Evolutionary conservation across 2,797 vertebrate genomes (phyloP), one percentile per base, ranked within the genome.

Genomic region (Microctenopoma lineatum): DNA sequence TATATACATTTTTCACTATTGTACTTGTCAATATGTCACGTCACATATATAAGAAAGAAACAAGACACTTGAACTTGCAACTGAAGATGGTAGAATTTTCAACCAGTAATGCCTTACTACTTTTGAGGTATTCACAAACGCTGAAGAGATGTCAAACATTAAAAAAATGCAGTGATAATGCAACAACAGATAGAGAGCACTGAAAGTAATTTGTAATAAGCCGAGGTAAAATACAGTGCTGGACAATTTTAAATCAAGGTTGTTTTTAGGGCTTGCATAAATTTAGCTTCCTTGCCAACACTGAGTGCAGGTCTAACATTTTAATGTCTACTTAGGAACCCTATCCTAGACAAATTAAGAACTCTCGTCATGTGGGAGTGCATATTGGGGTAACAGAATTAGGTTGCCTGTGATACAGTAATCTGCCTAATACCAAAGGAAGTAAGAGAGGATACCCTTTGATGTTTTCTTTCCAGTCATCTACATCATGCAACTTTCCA

Each of bases 201-300:
- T 48, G 50, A 62, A 36, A 67, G 69, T 83, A 65, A 73, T 66
- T 51, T 26, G 63, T 71, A 69, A 73, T 58, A 60, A 61, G 55
- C n/a, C 12, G 7, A 50, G 11, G 42, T 26, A 66, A 53, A 72
- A 25, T 29, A 55, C 52, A 79, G 61, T 57, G 53, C 39, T 63
- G 27, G 14, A 63, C 70, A 80, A 84, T 83, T 82, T 83, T 14
- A 85, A 75, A 66, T 75, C 32, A 62, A 15, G 59, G 70, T 50
- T 83, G 65, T 77, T 87, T 82, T 59, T 75, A 78, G 70, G 79
- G 70, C 59, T 62, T 73, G 50, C 62, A 86, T 75, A 79, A 77
- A 82, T 84, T 27, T 78, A 75, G 82, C 69, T 62, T 59, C 64
- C 8, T 61, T 59, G 57, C 65, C 41, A 80, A 60, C 53, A 42